A percentile compares a stretch with the other conserved stretches of the same genome.
Evolutionary conservation across 2,888 invertebrate genomes (phyloP).

Genomic region (Leptura quadrifasciata): DNA sequence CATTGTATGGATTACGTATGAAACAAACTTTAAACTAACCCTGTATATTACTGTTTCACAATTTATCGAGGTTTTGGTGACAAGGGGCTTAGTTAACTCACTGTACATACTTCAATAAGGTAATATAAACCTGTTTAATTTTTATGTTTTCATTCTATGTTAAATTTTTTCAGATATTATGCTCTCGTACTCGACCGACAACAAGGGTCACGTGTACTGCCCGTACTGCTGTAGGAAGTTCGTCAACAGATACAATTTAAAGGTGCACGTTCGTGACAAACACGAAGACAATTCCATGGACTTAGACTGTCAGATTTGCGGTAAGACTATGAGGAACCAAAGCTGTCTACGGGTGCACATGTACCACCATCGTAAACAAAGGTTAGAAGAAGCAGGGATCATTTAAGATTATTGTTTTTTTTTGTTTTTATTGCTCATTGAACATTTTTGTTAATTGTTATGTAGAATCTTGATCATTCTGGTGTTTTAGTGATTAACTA

Average conservation of each 20-base stretch:
- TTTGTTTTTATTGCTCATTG: conserved; percentile 48
- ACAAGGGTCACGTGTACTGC: conserved; percentile 78
- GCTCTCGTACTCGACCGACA: conserved; percentile 66
- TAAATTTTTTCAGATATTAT: conserved; percentile 65
- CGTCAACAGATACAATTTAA: conserved; percentile 82
- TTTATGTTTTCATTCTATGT: conserved; percentile 54
- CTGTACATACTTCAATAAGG: conserved; percentile 53
- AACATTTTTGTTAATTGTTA: conserved; percentile 51
- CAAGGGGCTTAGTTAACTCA: conserved; percentile 31
- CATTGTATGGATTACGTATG: neutral
- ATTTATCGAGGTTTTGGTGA: conserved; percentile 38
- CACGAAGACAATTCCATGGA: conserved; percentile 82
- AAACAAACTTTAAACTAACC: neutral
- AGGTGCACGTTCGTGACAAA: conserved; percentile 83
- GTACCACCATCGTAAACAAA: conserved; percentile 81
- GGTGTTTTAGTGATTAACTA: conserved; percentile 50
- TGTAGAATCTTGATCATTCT: conserved; percentile 49
- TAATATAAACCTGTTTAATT: conserved; percentile 52
- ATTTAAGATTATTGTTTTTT: conserved; percentile 40
- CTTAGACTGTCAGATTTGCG: conserved; percentile 82
- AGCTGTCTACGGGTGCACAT: conserved; percentile 80
- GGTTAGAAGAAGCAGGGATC: conserved; percentile 59
- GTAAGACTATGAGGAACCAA: conserved; percentile 81
- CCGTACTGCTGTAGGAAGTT: conserved; percentile 80
- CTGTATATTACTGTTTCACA: conserved; percentile 18